A percentile compares a stretch with the other conserved stretches of the same genome.
phyloP scores from a whole-genome alignment of 2,888 invertebrate species.

The Criorhina ranunculi region DNA sequence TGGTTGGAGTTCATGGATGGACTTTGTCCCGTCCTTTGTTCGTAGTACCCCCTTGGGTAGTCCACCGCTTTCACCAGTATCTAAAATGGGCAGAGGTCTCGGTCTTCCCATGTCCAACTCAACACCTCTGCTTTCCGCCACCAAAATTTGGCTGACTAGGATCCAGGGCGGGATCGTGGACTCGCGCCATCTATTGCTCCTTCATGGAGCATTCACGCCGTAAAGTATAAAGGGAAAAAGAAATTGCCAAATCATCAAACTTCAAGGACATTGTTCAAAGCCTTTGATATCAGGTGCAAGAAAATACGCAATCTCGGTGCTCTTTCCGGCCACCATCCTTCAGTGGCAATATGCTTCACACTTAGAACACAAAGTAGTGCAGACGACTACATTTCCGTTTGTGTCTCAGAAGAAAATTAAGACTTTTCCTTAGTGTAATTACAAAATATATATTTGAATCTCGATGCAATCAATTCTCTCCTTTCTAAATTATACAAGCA shows the following conservation, averaged over 20 bases:
- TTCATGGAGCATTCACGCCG: too few species aligned
- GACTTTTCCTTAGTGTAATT: conserved; percentile 58
- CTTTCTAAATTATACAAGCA: conserved; percentile 65
- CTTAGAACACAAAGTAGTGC: background rate
- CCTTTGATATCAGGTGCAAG: background rate
- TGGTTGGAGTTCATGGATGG: too few species aligned
- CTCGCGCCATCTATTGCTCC: too few species aligned
- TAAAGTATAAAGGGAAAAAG: too few species aligned
- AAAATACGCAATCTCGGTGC: background rate
- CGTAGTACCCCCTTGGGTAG: too few species aligned
- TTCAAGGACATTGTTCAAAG: background rate
- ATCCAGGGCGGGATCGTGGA: too few species aligned
- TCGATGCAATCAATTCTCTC: conserved; percentile 59
- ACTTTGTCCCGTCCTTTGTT: too few species aligned
- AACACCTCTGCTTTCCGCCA: too few species aligned
- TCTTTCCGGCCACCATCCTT: background rate
- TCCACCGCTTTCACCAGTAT: too few species aligned
- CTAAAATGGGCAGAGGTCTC: too few species aligned
- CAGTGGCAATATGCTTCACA: background rate
- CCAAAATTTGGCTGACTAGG: too few species aligned
- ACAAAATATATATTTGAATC: conserved; percentile 65
- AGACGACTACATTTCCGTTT: conserved; percentile 19
- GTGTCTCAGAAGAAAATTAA: conserved; percentile 54
- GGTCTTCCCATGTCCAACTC: too few species aligned
- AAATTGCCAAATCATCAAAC: background rate